Evolutionary conservation across 2,113 vertebrate species (phyloP).

Genomic region (Corynorhinus townsendii): DNA sequence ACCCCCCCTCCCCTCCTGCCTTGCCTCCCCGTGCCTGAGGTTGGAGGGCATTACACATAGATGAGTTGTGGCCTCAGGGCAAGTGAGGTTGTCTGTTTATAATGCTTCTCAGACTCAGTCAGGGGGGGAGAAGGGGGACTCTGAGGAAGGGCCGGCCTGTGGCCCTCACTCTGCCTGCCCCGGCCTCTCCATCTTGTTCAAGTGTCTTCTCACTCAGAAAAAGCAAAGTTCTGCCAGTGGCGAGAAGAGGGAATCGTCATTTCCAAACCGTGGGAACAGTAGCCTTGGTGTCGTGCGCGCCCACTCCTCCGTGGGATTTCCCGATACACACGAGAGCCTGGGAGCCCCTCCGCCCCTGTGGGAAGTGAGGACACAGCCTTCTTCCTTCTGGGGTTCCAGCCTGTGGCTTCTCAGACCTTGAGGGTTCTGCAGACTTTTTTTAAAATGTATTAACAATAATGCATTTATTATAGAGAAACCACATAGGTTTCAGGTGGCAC

Average conservation of each 20-base stretch:
- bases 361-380: neutral
- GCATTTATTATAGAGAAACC: neutral
- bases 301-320: fast-evolving
- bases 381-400: neutral
- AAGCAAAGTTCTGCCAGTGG: neutral
- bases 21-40: neutral
- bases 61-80: neutral
- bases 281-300: neutral
- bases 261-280: neutral
- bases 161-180: neutral
- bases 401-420: neutral
- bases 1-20: neutral
- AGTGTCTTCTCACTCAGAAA: neutral
- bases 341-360: neutral
- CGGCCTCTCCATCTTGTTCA: fast-evolving
- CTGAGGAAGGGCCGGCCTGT: neutral
- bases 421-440: neutral
- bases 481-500: no score
- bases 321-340: neutral
- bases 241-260: neutral
- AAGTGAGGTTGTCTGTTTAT: neutral
- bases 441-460: neutral
- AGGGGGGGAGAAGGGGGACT: neutral
- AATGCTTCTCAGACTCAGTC: neutral
- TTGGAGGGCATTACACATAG: neutral